A percentile compares a stretch with the other conserved stretches of the same genome.
Conservation (phyloP, 1,140 invertebrate genomes). For the Aphelinus certus region DNA sequence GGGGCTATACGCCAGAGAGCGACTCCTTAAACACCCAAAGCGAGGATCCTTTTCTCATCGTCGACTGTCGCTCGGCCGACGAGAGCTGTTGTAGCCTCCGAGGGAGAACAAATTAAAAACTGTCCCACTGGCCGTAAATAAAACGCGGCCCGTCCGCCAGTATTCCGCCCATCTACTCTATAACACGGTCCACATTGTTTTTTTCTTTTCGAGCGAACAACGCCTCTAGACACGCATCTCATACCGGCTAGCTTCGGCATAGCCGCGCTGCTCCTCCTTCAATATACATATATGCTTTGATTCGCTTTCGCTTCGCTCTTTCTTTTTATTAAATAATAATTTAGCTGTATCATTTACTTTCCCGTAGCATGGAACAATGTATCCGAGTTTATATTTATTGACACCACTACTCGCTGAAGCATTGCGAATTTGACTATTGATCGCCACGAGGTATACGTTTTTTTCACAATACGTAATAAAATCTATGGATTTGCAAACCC, state of each 20-base stretch:
- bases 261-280: no score
- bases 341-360: no score
- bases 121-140: constrained; percentile 67
- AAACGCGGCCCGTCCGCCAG: constrained; percentile 51
- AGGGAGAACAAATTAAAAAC: constrained; percentile 68
- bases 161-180: constrained; percentile 61
- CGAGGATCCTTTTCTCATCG: constrained; percentile 38
- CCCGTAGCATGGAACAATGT: no score
- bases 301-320: no score
- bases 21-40: constrained; percentile 58
- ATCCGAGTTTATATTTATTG: no score
- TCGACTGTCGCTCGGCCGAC: constrained; percentile 34
- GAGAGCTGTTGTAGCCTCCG: constrained; percentile 40
- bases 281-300: no score
- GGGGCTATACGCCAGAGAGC: constrained; percentile 62
- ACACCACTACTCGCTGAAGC: no score
- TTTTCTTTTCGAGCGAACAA: constrained; percentile 49
- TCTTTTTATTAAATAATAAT: no score
- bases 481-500: no score
- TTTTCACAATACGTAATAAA: no score
- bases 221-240: constrained; percentile 61
- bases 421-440: no score
- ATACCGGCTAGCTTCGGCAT: constrained; percentile 32
- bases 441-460: no score
- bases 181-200: constrained; percentile 42